A percentile compares a stretch with the other conserved stretches of the same genome.
Conservation (phyloP, 2,113 vertebrate genomes). For the Clarias macrocephalus region DNA sequence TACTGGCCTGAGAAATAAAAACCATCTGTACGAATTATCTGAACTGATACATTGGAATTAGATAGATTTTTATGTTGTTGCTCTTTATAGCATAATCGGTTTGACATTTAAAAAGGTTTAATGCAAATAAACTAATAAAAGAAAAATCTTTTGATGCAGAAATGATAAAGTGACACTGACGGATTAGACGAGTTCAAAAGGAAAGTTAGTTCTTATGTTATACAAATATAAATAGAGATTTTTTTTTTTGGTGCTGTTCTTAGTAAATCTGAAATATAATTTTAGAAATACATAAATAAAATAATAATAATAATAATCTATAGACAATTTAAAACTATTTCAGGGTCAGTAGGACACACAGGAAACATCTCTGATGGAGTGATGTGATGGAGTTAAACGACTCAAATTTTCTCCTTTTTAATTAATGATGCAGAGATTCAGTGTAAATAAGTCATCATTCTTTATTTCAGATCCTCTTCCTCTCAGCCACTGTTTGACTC, state of each 20-base stretch:
- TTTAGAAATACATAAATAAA: too few relatives aligned
- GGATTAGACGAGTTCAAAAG: neutral
- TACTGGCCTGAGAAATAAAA: neutral
- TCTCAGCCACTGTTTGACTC: neutral
- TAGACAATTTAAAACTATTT: neutral
- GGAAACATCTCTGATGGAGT: neutral
- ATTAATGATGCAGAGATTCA: neutral
- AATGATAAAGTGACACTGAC: neutral
- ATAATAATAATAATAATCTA: neutral
- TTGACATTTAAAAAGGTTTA: neutral
- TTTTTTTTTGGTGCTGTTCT: neutral
- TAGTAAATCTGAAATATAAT: neutral
- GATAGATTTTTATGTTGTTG: neutral
- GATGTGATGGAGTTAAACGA: neutral
- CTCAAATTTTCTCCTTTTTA: neutral
- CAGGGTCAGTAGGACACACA: neutral
- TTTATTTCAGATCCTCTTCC: neutral
- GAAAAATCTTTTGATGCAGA: neutral
- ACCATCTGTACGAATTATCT: neutral
- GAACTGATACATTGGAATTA: neutral
- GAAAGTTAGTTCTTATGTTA: neutral
- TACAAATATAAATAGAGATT: neutral
- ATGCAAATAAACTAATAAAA: neutral
- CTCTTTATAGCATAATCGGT: neutral
- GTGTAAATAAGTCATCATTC: neutral